Conservation (phyloP, 2,113 vertebrate species). For the Laticauda laticaudata region DNA sequence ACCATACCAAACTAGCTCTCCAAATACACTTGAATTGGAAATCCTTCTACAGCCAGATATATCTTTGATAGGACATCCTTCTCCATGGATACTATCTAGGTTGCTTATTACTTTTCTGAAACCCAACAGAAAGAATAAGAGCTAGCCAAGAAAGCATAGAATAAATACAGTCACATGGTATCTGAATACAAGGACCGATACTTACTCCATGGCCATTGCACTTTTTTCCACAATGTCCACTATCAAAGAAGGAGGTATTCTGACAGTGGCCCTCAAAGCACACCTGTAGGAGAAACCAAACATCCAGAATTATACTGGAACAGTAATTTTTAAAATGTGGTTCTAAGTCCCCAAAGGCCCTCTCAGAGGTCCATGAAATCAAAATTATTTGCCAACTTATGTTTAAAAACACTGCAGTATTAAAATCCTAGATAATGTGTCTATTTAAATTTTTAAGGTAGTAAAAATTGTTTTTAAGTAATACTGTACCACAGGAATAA, state of each 20-base stretch:
- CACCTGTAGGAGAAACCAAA: conserved; percentile 72
- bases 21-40: not conserved
- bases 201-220: conserved; percentile 88
- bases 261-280: conserved; percentile 94
- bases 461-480: not conserved
- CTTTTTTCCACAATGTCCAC: conserved; percentile 82
- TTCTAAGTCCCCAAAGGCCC: not conserved
- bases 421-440: not conserved
- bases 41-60: not conserved
- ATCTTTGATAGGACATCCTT: not conserved
- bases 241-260: conserved; percentile 86
- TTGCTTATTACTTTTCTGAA: not conserved
- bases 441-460: not conserved
- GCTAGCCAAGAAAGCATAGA: not conserved
- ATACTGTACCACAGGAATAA: not conserved
- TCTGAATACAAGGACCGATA: conserved; percentile 19
- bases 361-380: not conserved
- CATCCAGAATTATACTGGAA: not conserved
- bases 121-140: not conserved
- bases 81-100: not conserved
- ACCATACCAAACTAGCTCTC: not conserved
- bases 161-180: not conserved
- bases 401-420: not conserved
- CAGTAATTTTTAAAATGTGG: not conserved
- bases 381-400: not conserved